These are phyloP conservation scores for Nymphicus hollandicus DNA, from an alignment of 2,113 vertebrate species.

Conservation along the genomic window DNA sequence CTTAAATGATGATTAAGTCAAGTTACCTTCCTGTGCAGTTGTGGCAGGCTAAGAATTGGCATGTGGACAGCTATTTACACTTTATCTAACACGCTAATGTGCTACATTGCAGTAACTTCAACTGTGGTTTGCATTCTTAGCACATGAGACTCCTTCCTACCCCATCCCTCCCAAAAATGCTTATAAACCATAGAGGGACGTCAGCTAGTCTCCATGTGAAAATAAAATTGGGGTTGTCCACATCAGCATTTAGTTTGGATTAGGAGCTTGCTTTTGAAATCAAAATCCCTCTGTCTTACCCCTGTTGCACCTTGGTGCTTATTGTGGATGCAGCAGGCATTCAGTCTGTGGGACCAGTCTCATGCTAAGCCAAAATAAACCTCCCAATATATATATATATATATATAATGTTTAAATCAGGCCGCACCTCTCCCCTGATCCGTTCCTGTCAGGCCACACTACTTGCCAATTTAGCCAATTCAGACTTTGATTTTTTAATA, in stretches of 20 bases:
- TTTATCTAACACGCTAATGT: neutral
- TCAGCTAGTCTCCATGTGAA: neutral
- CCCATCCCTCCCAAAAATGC: neutral
- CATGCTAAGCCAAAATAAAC: slow-evolving; percentile 37
- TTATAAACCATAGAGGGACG: neutral
- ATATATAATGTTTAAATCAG: slow-evolving; percentile 22
- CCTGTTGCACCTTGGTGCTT: slow-evolving; percentile 16
- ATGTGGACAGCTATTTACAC: neutral
- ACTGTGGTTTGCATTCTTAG: neutral
- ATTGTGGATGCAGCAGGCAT: slow-evolving; percentile 10
- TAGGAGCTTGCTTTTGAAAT: slow-evolving; percentile 32
- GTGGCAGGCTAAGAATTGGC: neutral
- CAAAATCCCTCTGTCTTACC: neutral
- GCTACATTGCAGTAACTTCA: neutral
- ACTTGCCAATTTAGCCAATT: neutral
- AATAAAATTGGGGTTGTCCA: slow-evolving; percentile 13
- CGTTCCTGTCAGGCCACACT: neutral
- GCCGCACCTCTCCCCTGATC: neutral
- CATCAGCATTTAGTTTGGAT: slow-evolving; percentile 23
- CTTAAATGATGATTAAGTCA: neutral
- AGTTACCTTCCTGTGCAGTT: neutral
- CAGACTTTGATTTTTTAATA: neutral
- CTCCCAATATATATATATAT: neutral
- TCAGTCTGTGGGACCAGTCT: neutral
- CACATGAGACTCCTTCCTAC: neutral